phyloP scores from a whole-genome alignment of 2,113 vertebrate genomes.

The Hippocampus abdominalis region DNA sequence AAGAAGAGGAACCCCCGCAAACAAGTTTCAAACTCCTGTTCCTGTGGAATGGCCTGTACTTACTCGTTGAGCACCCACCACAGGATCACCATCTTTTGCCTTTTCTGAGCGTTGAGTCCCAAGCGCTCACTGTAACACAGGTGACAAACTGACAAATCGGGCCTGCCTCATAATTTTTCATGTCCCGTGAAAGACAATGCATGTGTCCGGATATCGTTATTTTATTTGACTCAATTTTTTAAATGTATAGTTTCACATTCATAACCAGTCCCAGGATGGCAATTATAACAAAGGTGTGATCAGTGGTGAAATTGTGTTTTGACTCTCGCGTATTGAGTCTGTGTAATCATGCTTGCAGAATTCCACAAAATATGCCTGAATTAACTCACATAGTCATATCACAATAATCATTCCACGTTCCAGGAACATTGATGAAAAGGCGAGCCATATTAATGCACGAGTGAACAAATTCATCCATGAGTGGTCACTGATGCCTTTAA shows the following conservation, averaged over 20 bases:
- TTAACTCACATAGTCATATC: not conserved
- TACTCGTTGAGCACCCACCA: too few relatives aligned
- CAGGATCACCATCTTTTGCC: too few relatives aligned
- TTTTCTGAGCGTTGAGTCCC: too few relatives aligned
- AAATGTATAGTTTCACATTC: too few relatives aligned
- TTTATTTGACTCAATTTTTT: too few relatives aligned
- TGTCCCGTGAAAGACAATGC: not conserved
- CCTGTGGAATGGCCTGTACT: too few relatives aligned
- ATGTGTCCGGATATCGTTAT: not conserved
- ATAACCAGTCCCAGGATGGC: not conserved
- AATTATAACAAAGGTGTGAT: not conserved
- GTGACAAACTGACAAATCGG: too few relatives aligned
- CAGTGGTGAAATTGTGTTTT: not conserved
- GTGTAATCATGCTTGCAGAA: not conserved
- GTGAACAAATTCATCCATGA: not conserved
- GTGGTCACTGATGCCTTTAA: not conserved
- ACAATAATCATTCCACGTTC: not conserved
- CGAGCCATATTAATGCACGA: not conserved
- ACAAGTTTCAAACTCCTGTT: too few relatives aligned
- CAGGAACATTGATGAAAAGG: not conserved
- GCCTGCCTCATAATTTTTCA: too few relatives aligned
- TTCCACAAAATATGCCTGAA: not conserved
- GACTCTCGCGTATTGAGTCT: too few relatives aligned
- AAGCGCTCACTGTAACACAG: too few relatives aligned
- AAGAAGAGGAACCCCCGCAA: too few relatives aligned